phyloP scores from a whole-genome alignment of 2,888 invertebrate species.

The Pristionchus japonicus region DNA sequence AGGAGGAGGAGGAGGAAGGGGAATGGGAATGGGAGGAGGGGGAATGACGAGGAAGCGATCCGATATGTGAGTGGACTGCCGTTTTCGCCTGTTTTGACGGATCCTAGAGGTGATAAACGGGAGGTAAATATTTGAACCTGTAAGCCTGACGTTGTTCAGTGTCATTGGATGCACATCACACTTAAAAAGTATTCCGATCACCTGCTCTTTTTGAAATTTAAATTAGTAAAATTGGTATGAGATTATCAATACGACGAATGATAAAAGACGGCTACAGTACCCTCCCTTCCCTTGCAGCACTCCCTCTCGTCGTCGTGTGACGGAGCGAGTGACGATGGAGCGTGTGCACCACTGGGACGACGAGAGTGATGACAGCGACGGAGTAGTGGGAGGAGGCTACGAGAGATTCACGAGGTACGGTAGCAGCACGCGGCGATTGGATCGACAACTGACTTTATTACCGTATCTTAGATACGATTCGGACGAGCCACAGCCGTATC shows the following conservation, averaged over 20 bases:
- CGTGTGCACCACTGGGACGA: constrained; percentile 45
- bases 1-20: not conserved
- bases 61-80: not conserved
- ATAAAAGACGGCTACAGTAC: not conserved
- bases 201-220: no score
- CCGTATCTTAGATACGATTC: not conserved
- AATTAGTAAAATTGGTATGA: no score
- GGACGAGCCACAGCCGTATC: not conserved
- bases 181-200: no score
- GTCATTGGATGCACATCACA: no score
- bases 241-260: not conserved
- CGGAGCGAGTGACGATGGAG: constrained; percentile 40
- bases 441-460: not conserved
- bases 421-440: not conserved
- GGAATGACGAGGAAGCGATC: not conserved
- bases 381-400: not conserved
- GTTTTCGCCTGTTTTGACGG: not conserved
- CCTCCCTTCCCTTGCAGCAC: constrained; percentile 10
- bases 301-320: constrained; percentile 34
- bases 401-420: not conserved
- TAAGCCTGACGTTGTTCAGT: no score
- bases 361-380: not conserved
- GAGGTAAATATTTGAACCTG: no score
- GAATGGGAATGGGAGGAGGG: not conserved
- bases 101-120: no score